phyloP scores from a whole-genome alignment of 2,888 invertebrate species.

The Drosophila ustulata region DNA sequence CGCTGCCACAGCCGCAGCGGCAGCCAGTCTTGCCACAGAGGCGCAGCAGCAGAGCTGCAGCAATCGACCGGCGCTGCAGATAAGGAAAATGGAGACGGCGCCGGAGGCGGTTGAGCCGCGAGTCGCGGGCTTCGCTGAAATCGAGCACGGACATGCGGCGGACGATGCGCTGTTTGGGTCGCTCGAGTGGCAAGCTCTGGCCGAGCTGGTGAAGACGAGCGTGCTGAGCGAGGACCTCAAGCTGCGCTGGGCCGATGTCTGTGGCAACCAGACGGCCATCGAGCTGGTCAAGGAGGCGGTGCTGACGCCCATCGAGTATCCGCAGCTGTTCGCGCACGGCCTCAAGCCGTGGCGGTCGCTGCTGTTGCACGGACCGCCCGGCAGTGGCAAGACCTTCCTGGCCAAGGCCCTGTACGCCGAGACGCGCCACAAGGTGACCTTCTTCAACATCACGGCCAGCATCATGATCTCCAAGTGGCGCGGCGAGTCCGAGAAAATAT shows the following conservation, averaged over 20 bases:
- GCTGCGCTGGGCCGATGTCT: conserved; percentile 92
- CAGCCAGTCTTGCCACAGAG: conserved; percentile 35
- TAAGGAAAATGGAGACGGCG: conserved; percentile 71
- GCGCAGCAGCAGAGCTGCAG: conserved; percentile 25
- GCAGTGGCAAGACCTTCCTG: conserved; percentile 94
- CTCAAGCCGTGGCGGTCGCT: conserved; percentile 94
- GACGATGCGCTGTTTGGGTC: conserved; percentile 70
- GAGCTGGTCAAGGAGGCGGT: conserved; percentile 93
- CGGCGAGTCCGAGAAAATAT: conserved; percentile 97
- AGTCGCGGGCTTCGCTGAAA: conserved; percentile 51
- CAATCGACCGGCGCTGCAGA: conserved; percentile 66
- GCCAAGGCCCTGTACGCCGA: conserved; percentile 95
- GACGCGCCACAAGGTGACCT: conserved; percentile 89
- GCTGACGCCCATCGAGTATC: conserved; percentile 91
- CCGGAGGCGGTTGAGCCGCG: conserved; percentile 4
- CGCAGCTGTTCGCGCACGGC: conserved; percentile 89
- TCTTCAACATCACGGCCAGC: conserved; percentile 96
- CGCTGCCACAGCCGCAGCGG: conserved; percentile 48
- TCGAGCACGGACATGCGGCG: conserved; percentile 71
- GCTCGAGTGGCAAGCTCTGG: conserved; percentile 81
- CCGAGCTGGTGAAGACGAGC: conserved; percentile 85
- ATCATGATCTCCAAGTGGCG: conserved; percentile 97
- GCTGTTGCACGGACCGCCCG: conserved; percentile 87
- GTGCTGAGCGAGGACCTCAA: conserved; percentile 86
- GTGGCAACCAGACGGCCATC: conserved; percentile 91